phyloP scores from a whole-genome alignment of 2,113 vertebrate genomes.

The Craseonycteris thonglongyai region DNA sequence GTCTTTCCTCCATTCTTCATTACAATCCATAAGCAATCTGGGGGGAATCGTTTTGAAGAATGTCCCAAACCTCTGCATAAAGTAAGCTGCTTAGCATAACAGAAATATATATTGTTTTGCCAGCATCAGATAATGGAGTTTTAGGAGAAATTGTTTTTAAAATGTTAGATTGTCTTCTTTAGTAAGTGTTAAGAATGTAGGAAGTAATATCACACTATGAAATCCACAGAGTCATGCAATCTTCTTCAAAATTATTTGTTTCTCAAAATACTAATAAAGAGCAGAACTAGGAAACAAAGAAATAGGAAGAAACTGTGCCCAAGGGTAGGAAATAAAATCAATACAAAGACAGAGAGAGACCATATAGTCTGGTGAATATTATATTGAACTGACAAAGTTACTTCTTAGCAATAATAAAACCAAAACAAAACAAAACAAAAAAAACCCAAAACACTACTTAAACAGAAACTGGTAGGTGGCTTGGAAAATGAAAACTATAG shows the following conservation, averaged over 20 bases:
- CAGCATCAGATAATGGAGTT: not conserved
- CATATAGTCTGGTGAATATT: not conserved
- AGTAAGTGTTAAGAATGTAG: not conserved
- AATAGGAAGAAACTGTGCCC: not conserved
- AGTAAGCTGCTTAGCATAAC: not conserved
- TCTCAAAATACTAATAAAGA: slow-evolving; percentile 42
- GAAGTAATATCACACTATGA: not conserved
- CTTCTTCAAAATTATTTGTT: not conserved
- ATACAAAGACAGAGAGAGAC: not conserved
- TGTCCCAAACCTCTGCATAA: not conserved
- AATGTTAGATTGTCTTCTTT: not conserved
- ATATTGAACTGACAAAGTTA: not conserved
- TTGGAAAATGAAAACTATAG: not conserved
- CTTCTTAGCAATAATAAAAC: not conserved
- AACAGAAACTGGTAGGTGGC: not conserved
- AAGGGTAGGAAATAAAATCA: not conserved
- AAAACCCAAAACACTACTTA: not conserved
- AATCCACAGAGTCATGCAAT: not conserved
- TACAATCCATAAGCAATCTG: not conserved
- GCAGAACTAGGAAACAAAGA: not conserved
- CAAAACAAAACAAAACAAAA: no score
- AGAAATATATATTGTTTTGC: not conserved
- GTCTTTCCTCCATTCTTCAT: not conserved
- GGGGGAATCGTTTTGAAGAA: not conserved
- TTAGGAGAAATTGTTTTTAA: not conserved